Percentiles rank a stretch among this genome's conserved stretches.
Evolutionary conservation across 92 coral and sea anemone genomes (phyloP).

Genomic region (Nematostella vectensis): DNA sequence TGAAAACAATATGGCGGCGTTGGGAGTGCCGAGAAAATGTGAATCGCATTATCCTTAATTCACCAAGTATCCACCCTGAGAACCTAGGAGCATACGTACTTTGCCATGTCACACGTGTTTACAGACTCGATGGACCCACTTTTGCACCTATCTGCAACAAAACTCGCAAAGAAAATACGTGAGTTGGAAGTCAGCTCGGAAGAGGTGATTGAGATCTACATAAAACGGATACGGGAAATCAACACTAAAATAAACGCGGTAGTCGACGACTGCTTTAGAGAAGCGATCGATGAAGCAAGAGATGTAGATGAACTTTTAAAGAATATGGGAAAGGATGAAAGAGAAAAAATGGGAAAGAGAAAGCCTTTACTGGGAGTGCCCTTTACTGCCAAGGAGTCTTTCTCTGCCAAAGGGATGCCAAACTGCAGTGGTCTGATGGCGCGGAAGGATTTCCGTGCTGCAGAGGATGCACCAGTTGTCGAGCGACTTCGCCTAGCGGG

Average conservation of each 20-base stretch:
- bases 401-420: constrained; percentile 71
- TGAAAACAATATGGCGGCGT: too few species aligned
- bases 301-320: constrained; percentile 63
- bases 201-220: constrained; percentile 55
- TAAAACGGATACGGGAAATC: constrained; percentile 66
- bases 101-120: constrained; percentile 21
- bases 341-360: constrained; percentile 22
- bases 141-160: constrained; percentile 51
- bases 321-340: constrained; percentile 33
- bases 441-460: constrained; percentile 50
- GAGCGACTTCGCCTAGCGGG: constrained; percentile 69
- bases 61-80: too few species aligned
- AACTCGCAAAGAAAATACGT: constrained; percentile 61
- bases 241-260: constrained; percentile 74
- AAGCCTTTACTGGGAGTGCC: constrained; percentile 89
- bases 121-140: constrained; percentile 22
- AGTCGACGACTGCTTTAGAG: constrained; percentile 74
- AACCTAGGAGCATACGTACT: too few species aligned
- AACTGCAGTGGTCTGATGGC: constrained; percentile 85
- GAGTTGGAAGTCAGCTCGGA: constrained; percentile 64
- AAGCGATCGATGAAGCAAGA: constrained; percentile 76
- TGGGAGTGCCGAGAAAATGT: too few species aligned
- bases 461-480: constrained; percentile 75
- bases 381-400: constrained; percentile 85
- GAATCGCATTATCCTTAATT: too few species aligned